Percentiles rank a stretch among this genome's conserved stretches.
These are phyloP conservation scores for Orchesella flavescens DNA, from an alignment of 2,888 invertebrate genomes.

Conservation along the genomic window DNA sequence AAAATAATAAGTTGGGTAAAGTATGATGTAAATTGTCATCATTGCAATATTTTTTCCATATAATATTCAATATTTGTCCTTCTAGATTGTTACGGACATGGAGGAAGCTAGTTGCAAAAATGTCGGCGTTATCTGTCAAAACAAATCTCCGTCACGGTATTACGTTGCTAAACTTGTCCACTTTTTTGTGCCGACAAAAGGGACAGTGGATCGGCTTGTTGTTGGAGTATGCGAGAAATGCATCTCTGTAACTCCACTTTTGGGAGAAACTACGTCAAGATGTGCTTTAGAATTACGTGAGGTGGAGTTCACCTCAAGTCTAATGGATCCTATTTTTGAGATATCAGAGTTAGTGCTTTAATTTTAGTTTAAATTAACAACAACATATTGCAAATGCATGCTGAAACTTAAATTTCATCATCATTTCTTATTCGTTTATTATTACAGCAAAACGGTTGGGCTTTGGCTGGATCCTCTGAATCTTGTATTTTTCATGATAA, in stretches of 20 bases:
- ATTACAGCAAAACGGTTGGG: conserved; percentile 27
- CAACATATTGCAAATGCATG: too few species aligned
- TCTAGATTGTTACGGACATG: conserved; percentile 1
- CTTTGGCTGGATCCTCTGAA: conserved; percentile 20
- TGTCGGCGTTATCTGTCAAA: neutral
- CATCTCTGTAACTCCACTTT: conserved; percentile 1
- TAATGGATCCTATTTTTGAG: conserved; percentile 30
- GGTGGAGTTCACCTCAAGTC: neutral
- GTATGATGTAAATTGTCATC: too few species aligned
- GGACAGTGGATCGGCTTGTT: conserved; percentile 10
- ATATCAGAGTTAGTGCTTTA: conserved; percentile 16
- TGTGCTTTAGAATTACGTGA: neutral
- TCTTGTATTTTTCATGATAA: conserved; percentile 9
- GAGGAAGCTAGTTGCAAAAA: neutral
- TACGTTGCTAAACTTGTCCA: conserved; percentile 11
- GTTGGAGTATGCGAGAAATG: conserved; percentile 38
- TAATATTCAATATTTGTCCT: neutral
- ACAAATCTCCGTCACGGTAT: neutral
- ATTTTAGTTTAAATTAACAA: too few species aligned
- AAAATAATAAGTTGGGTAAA: too few species aligned
- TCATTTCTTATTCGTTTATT: neutral
- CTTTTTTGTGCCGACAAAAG: conserved; percentile 3
- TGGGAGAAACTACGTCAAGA: neutral
- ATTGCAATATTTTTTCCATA: too few species aligned
- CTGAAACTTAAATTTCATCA: too few species aligned